Evolutionary conservation across 2,113 vertebrate genomes (phyloP), one percentile per base, ranked within the genome.

Genomic region (Phalacrocorax brasilianus): DNA sequence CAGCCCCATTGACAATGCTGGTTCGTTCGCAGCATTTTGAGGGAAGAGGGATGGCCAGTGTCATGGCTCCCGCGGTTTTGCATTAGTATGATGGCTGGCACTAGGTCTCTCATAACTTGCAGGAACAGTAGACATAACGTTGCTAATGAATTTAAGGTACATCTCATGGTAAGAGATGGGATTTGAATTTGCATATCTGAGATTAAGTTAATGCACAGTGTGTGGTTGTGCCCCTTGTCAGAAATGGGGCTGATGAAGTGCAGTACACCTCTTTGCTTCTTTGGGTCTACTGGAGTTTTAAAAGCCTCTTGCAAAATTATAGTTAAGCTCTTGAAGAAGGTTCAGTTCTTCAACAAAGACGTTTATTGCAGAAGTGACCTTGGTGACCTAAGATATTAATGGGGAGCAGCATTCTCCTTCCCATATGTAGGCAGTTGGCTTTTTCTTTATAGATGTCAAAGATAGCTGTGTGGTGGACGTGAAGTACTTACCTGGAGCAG

Each of bases 351-450:
- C 75, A 82, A 55, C 33, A 52, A 62, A 74, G 59, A 40, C 23
- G 24, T 89, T 78, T 45, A 18, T 22, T 73, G 49, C 50, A 55
- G 61, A 75, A 72, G 59, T 86, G 40, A 56, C 47, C 35, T 68
- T 2, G 0, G 21, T 40, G 65, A 76, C 42, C 20, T 44, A 11
- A 72, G 32, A 19, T 80, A 20, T 38, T 91, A 63, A 59, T 5
- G 32, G 55, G 35, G 38, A 89, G 20, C 38, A 49, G 9, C 0
- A 0, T 66, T 74, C n/a, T 59, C 26, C 40, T 85, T 71, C 26
- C 67, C 1, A 1, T 71, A 56, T 35, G 55, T 8, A 52, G 58
- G 68, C 0, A 1, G 30, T 33, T 1, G 2, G 14, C 50, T 65
- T 75, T 66, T 38, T n/a, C 78, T 59, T 71, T 53, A 8, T 21